Conservation (phyloP, 2,113 vertebrate genomes). For the Pollachius pollachius region DNA sequence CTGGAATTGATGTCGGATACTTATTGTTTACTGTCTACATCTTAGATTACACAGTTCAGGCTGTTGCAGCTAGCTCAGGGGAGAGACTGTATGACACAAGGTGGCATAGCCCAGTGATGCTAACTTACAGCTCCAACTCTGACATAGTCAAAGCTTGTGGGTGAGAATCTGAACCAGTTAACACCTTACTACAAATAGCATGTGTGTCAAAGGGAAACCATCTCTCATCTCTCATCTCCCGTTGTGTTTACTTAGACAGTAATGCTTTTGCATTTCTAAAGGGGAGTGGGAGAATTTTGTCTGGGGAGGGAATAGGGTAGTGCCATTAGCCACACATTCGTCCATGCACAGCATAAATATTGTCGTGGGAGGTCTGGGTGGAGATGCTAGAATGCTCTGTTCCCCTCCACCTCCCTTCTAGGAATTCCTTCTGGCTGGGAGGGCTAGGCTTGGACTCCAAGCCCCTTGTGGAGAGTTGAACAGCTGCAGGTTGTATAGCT, state of each 20-base stretch:
- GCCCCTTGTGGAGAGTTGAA: conserved; percentile 12
- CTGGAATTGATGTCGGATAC: too few relatives aligned
- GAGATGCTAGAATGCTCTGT: conserved; percentile 34
- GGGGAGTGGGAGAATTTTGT: too few relatives aligned
- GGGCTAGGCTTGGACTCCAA: neutral
- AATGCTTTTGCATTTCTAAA: conserved; percentile 5
- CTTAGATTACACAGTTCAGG: too few relatives aligned
- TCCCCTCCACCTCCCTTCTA: conserved; percentile 23
- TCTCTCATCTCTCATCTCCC: conserved; percentile 2
- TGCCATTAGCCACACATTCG: too few relatives aligned
- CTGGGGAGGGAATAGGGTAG: too few relatives aligned
- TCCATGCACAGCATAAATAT: too few relatives aligned
- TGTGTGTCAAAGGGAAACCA: conserved; percentile 23
- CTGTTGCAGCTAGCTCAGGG: too few relatives aligned
- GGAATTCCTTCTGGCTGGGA: conserved; percentile 32
- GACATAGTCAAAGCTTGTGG: neutral
- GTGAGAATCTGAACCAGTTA: conserved; percentile 1
- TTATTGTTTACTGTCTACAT: too few relatives aligned
- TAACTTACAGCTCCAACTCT: too few relatives aligned
- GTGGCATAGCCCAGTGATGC: too few relatives aligned
- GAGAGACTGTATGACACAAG: too few relatives aligned
- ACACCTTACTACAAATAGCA: conserved; percentile 18
- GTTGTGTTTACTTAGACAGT: conserved; percentile 6
- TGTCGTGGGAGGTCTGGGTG: conserved; percentile 20
- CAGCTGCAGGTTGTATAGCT: conserved; percentile 33